These are phyloP conservation scores for Nannospalax galili DNA, from an alignment of 2,113 vertebrate species.

Conservation along the genomic window DNA sequence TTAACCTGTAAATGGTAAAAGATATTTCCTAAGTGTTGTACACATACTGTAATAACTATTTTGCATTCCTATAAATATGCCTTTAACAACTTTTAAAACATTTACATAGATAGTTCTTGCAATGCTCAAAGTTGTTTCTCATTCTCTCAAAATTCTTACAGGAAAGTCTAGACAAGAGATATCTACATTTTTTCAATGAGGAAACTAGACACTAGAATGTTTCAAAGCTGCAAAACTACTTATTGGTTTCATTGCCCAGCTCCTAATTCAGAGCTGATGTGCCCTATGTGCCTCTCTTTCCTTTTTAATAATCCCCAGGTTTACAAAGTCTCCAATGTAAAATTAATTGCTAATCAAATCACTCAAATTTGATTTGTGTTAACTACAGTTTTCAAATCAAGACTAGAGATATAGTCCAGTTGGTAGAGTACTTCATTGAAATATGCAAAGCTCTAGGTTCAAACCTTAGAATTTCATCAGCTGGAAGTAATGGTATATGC, in stretches of 20 bases:
- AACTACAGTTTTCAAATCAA: background rate
- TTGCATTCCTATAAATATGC: background rate
- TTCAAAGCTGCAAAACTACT: background rate
- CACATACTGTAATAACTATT: background rate
- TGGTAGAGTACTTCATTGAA: background rate
- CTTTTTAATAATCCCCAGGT: background rate
- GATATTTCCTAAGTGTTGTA: conserved; percentile 20
- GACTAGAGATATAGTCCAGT: background rate
- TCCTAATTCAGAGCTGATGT: background rate
- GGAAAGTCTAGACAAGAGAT: background rate
- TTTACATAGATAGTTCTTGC: background rate
- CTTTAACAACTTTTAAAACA: background rate
- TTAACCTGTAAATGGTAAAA: background rate
- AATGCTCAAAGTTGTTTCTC: background rate
- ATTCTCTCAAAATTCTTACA: conserved; percentile 4
- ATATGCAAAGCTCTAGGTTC: background rate
- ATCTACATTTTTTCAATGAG: background rate
- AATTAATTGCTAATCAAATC: background rate
- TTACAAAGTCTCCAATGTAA: background rate
- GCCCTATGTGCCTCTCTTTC: background rate
- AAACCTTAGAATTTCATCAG: background rate
- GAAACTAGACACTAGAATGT: background rate
- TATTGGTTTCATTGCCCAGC: background rate
- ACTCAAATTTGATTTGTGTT: background rate
- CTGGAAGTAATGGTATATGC: background rate